Evolutionary conservation across 2,113 vertebrate species (phyloP).

Genomic region (Xiphorhynchus elegans): DNA sequence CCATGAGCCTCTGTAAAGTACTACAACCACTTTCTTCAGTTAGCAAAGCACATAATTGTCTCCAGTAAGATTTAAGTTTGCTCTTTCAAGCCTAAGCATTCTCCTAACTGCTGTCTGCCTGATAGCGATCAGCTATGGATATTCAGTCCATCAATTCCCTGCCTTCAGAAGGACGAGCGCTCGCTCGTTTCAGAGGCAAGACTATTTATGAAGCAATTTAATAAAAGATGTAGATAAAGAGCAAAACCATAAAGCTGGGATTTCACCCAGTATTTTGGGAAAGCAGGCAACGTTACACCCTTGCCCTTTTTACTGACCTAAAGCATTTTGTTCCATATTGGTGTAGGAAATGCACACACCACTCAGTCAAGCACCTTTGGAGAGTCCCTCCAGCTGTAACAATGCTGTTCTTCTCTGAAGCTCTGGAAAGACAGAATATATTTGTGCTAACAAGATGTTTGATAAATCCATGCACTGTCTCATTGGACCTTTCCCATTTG

Average conservation of each 20-base stretch:
- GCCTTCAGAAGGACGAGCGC: neutral
- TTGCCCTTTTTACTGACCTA: neutral
- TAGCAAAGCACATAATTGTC: neutral
- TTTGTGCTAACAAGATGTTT: neutral
- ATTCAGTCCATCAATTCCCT: neutral
- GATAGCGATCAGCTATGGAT: conserved; percentile 21
- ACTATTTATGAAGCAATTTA: conserved; percentile 28
- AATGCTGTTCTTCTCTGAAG: neutral
- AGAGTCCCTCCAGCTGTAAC: neutral
- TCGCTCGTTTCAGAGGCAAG: neutral
- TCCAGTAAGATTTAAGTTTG: conserved; percentile 24
- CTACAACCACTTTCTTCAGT: neutral
- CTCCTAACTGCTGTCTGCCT: conserved; percentile 20
- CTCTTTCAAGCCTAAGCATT: conserved; percentile 17
- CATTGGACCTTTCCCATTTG: neutral
- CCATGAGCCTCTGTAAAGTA: neutral
- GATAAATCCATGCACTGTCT: neutral
- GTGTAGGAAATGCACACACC: neutral
- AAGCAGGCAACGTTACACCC: neutral
- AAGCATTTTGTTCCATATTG: neutral
- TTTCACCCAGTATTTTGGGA: neutral
- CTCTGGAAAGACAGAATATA: neutral
- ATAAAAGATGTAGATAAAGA: conserved; percentile 12
- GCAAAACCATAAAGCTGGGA: neutral
- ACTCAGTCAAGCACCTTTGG: neutral